Conservation (phyloP, 2,113 vertebrate genomes). For the Nicator chloris region DNA sequence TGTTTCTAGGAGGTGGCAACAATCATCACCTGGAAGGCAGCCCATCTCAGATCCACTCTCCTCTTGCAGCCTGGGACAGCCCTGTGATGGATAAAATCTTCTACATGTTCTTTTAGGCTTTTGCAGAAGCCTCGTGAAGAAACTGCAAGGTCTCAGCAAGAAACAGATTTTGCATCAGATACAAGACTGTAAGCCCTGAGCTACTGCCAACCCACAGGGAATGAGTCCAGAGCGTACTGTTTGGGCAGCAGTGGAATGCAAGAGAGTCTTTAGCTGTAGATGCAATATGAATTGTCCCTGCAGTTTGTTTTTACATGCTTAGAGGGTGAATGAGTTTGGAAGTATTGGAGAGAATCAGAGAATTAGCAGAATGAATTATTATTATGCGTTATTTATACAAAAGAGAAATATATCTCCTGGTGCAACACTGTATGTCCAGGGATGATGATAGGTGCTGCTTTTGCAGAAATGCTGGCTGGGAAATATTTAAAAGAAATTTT, state of each 20-base stretch:
- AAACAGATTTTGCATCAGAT: background rate
- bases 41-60: background rate
- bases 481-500: background rate
- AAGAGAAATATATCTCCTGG: background rate
- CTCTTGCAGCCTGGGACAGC: background rate
- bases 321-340: background rate
- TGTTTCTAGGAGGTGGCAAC: background rate
- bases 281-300: conserved; percentile 14
- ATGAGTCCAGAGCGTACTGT: background rate
- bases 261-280: background rate
- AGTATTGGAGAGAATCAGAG: background rate
- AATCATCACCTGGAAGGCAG: conserved; percentile 8
- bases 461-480: background rate
- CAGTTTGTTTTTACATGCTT: conserved; percentile 16
- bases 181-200: background rate
- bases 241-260: background rate
- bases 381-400: background rate
- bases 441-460: background rate
- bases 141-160: background rate
- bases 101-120: background rate
- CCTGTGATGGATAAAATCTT: background rate
- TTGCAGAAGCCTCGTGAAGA: background rate
- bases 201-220: conserved; percentile 20
- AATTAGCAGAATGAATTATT: background rate
- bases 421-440: background rate